These are phyloP conservation scores for Echinometra lucunter DNA, from an alignment of 53 echinoderm and acorn worm species.

Conservation along the genomic window DNA sequence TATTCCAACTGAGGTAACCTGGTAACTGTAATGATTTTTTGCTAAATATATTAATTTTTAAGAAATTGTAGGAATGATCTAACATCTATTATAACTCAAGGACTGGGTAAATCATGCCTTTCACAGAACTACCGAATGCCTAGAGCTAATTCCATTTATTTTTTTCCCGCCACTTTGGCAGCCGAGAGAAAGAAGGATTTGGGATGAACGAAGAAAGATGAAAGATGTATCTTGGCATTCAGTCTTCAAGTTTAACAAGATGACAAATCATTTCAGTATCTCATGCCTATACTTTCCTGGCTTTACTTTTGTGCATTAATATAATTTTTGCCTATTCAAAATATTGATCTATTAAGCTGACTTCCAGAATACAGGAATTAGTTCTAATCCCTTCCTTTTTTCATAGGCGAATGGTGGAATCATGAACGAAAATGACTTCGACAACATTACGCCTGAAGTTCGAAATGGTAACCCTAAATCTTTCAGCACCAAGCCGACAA, in stretches of 20 bases:
- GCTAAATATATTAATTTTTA: no score
- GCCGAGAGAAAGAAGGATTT: not conserved
- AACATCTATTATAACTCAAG: not conserved
- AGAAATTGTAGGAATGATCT: no score
- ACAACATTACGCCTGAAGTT: not conserved
- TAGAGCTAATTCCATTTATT: not conserved
- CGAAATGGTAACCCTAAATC: not conserved
- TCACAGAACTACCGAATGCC: not conserved
- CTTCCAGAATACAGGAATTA: not conserved
- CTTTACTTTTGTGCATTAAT: not conserved
- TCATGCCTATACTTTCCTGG: not conserved
- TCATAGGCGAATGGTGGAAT: not conserved
- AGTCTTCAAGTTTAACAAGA: not conserved
- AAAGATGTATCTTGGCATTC: not conserved
- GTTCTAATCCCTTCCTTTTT: not conserved
- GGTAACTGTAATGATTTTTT: not conserved
- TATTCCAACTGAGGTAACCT: conserved; percentile 2
- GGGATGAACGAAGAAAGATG: not conserved
- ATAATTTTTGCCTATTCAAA: not conserved
- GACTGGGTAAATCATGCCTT: not conserved
- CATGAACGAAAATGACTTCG: conserved; percentile 25
- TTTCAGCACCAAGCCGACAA: not conserved
- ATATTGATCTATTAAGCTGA: not conserved
- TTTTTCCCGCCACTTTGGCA: not conserved
- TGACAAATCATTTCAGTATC: not conserved